phyloP scores from a whole-genome alignment of 2,888 invertebrate species.

The Catocala sponsa region DNA sequence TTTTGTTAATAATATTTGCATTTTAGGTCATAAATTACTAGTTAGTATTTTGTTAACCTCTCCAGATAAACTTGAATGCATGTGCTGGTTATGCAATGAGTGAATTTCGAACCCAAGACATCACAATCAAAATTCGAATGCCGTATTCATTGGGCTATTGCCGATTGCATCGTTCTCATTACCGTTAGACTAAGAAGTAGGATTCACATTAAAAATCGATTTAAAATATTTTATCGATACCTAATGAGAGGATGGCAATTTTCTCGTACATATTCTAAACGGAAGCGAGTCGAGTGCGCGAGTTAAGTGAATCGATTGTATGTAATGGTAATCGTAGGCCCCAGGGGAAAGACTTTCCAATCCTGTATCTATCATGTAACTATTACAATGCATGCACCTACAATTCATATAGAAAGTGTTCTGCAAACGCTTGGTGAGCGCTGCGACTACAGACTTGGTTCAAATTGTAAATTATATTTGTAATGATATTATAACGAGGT shows the following conservation, averaged over 20 bases:
- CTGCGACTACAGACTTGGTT: constrained; percentile 54
- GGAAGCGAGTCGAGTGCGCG: constrained; percentile 50
- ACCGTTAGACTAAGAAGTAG: too few relatives aligned
- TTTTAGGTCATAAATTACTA: too few relatives aligned
- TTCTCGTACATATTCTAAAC: constrained; percentile 39
- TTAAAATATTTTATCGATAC: background rate
- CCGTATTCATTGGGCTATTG: too few relatives aligned
- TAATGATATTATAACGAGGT: too few relatives aligned
- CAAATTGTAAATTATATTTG: background rate
- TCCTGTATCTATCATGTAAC: constrained; percentile 74
- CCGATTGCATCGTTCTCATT: too few relatives aligned
- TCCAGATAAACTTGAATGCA: too few relatives aligned
- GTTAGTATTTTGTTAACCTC: too few relatives aligned
- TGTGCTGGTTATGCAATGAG: too few relatives aligned
- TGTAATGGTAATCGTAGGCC: constrained; percentile 67
- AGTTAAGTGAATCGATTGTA: constrained; percentile 68
- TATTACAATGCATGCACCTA: constrained; percentile 84
- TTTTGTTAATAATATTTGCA: too few relatives aligned
- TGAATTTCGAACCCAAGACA: too few relatives aligned
- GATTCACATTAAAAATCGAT: too few relatives aligned
- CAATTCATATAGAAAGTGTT: constrained; percentile 85
- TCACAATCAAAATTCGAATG: too few relatives aligned
- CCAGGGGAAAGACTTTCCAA: constrained; percentile 75
- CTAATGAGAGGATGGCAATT: constrained; percentile 14
- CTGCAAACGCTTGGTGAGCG: constrained; percentile 55